Evolutionary conservation across 2,888 invertebrate genomes (phyloP).

Genomic region (Lepidonotus clava): DNA sequence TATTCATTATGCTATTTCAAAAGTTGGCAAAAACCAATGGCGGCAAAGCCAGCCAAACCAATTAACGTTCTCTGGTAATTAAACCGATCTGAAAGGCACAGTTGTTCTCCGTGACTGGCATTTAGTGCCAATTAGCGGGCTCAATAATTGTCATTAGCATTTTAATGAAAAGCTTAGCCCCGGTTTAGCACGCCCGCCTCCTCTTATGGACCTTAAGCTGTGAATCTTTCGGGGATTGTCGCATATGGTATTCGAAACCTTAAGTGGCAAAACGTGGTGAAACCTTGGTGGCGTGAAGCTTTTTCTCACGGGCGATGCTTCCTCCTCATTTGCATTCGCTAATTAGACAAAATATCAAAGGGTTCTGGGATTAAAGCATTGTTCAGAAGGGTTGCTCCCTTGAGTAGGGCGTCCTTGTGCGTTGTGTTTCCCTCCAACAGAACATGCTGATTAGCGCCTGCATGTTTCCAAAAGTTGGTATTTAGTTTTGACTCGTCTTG

Average conservation of each 20-base stretch:
- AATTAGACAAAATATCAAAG: constrained; percentile 44
- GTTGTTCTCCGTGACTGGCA: constrained; percentile 39
- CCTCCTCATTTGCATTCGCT: constrained; percentile 20
- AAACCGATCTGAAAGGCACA: not conserved
- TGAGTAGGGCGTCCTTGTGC: not conserved
- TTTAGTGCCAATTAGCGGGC: constrained; percentile 47
- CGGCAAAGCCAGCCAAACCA: constrained; percentile 35
- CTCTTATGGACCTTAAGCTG: constrained; percentile 2
- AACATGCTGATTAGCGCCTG: no score
- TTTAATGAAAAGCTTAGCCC: constrained; percentile 21
- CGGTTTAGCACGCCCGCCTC: constrained; percentile 29
- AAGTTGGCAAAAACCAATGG: constrained; percentile 8
- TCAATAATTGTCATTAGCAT: constrained; percentile 46
- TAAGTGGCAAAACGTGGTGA: constrained; percentile 27
- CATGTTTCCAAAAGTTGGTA: not conserved
- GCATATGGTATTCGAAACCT: not conserved
- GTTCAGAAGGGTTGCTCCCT: constrained; percentile 1
- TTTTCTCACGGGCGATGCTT: not conserved
- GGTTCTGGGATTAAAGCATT: not conserved
- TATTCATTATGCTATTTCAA: constrained; percentile 47
- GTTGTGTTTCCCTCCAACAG: not conserved
- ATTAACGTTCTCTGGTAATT: constrained; percentile 49
- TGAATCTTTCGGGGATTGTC: constrained; percentile 5
- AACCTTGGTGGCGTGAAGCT: not conserved
- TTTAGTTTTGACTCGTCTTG: not conserved